Base-by-base conservation (phyloP, 2,888 invertebrate species). In the Allophyes oxyacanthae region DNA sequence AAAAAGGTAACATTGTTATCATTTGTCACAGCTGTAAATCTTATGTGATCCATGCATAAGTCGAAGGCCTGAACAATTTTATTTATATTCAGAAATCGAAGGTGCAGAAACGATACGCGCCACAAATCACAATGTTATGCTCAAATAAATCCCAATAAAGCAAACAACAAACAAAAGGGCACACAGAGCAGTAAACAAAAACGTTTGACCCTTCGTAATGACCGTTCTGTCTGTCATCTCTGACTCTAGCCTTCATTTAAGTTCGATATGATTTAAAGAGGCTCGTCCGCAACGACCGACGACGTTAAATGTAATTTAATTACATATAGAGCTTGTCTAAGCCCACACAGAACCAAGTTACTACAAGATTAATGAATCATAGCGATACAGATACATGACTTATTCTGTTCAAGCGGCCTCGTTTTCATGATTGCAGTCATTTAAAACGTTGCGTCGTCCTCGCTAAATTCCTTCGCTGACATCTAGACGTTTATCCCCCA, bases 341-440 rank as follows among this genome's bases (percentile, higher is more conserved):
- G 87, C 92, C 91, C 92, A 92, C 92, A 90, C 91, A 89, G 82
- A 84, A 77, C 82, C 87, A 85, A 84, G 86, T 89, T 89, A 87
- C 85, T 85, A 85, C 81, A 90, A 88, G 88, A 91, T 90, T 90
- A 90, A 92, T 92, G 87, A 83, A 85, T 84, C 79, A 77, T 78
- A 74, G 78, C 78, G 79, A 79, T 79, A 81, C 78, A 81, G 77
- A 81, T 77, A 83, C 82, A 81, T 73, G 78, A 75, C 63, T 76
- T 77, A 72, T 77, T 75, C 64, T 78, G 69, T 77, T 46, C 70
- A 68, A 59, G 62, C 48, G 54, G 37, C 68, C 58, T 70, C 76
- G 72, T 45, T 75, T 76, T 62, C 59, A 70, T 66, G 65, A 75
- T 72, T 64, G 59, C 66, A 62, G 58, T 56, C 56, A 65, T 68